phyloP scores from a whole-genome alignment of 2,113 vertebrate species.

The Seriola dumerili region DNA sequence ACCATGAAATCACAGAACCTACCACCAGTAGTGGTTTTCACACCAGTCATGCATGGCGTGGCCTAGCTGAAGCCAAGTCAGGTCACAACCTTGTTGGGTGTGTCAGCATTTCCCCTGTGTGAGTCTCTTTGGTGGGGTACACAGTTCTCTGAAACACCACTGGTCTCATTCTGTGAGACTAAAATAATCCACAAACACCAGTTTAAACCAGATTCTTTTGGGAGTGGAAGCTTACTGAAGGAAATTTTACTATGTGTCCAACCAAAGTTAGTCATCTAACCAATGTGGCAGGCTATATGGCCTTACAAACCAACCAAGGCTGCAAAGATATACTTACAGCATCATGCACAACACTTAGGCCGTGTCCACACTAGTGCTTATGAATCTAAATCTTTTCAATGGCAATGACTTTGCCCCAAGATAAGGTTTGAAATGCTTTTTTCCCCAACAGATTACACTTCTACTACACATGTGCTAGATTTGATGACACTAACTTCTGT shows the following conservation, averaged over 20 bases:
- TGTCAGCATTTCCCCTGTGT: slow-evolving; percentile 39
- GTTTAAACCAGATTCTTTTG: slow-evolving; percentile 33
- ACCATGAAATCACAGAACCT: neutral
- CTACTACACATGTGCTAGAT: too few relatives aligned
- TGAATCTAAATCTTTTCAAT: neutral
- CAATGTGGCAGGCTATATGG: slow-evolving; percentile 6
- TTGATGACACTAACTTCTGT: too few relatives aligned
- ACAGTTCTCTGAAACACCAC: neutral
- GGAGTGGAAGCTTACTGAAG: slow-evolving; percentile 14
- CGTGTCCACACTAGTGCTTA: neutral
- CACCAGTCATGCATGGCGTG: neutral
- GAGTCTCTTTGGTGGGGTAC: slow-evolving; percentile 14
- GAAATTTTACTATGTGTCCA: slow-evolving; percentile 10
- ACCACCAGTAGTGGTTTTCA: slow-evolving; percentile 13
- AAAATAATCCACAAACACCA: slow-evolving; percentile 35
- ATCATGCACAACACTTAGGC: neutral
- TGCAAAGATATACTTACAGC: neutral
- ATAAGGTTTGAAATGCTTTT: too few relatives aligned
- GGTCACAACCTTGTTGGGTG: slow-evolving; percentile 33
- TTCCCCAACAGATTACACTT: too few relatives aligned
- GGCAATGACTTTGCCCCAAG: too few relatives aligned
- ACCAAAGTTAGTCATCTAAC: slow-evolving; percentile 30
- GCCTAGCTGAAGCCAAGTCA: neutral
- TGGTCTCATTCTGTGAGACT: neutral
- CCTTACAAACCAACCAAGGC: neutral